Evolutionary conservation across 1,140 invertebrate genomes (phyloP).

Genomic region (Linepithema humile): DNA sequence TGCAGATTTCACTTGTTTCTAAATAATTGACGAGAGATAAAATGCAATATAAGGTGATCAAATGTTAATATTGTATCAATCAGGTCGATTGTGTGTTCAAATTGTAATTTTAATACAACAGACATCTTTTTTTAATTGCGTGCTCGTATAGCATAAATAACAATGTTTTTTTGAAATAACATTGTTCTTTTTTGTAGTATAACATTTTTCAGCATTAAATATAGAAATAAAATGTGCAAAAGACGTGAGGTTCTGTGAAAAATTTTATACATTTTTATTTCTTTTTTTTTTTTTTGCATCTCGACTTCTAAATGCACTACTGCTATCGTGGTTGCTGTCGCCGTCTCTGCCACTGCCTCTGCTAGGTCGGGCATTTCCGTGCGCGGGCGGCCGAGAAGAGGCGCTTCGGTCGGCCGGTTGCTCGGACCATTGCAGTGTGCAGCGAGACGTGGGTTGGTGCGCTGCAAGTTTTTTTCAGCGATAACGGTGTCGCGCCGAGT

Average conservation of each 20-base stretch:
- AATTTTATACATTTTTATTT: too few species aligned
- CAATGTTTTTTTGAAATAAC: too few species aligned
- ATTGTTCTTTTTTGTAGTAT: too few species aligned
- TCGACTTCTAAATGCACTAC: background rate
- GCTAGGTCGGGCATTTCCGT: constrained; percentile 60
- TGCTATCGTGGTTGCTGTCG: background rate
- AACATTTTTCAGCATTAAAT: too few species aligned
- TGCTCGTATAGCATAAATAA: background rate
- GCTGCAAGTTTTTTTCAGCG: constrained; percentile 61
- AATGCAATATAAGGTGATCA: background rate
- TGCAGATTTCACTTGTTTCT: background rate
- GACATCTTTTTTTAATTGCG: background rate
- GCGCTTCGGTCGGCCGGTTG: constrained; percentile 64
- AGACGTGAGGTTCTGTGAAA: too few species aligned
- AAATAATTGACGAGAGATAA: background rate
- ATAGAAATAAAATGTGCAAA: too few species aligned
- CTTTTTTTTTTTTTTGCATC: background rate
- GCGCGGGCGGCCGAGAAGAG: constrained; percentile 60
- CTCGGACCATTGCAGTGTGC: constrained; percentile 70
- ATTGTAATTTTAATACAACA: background rate
- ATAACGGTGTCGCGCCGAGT: background rate
- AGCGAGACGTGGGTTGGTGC: constrained; percentile 73
- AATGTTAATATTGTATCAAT: background rate
- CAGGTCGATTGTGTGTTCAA: too few species aligned
- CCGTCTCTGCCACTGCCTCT: background rate